Percentiles rank a stretch among this genome's conserved stretches.
Evolutionary conservation across 2,888 invertebrate genomes (phyloP).

Genomic region (Gonocerus acuteangulatus): DNA sequence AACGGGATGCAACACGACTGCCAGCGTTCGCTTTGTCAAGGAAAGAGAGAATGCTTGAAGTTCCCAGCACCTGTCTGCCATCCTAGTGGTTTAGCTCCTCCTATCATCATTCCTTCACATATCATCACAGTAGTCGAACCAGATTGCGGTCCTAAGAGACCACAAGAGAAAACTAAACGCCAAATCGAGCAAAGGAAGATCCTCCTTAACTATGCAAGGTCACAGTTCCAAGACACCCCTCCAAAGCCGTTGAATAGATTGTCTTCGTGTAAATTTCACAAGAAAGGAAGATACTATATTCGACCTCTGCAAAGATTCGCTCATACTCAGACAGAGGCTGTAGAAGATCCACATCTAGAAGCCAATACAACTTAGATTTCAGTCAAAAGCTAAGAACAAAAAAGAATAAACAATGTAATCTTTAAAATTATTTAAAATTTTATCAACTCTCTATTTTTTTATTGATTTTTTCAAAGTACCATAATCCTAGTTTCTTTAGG

Average conservation of each 20-base stretch:
- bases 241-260: neutral
- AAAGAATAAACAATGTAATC: no score
- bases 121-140: constrained; percentile 37
- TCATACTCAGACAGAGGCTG: constrained; percentile 20
- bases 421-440: no score
- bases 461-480: no score
- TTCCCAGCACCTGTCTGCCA: constrained; percentile 20
- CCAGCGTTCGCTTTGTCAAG: constrained; percentile 6
- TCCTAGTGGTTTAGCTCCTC: constrained; percentile 17
- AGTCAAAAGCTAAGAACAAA: no score
- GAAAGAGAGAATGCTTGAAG: constrained; percentile 12
- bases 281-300: neutral
- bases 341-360: neutral
- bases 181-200: constrained; percentile 7
- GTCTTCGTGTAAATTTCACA: constrained; percentile 13
- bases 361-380: no score
- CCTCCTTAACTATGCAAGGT: constrained; percentile 16
- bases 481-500: no score
- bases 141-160: neutral
- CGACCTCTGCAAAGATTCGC: neutral
- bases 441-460: no score
- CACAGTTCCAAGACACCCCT: constrained; percentile 2
- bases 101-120: constrained; percentile 30
- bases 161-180: neutral
- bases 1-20: constrained; percentile 27